Base-by-base conservation (phyloP, 2,113 vertebrate genomes). In the Danio rerio region DNA sequence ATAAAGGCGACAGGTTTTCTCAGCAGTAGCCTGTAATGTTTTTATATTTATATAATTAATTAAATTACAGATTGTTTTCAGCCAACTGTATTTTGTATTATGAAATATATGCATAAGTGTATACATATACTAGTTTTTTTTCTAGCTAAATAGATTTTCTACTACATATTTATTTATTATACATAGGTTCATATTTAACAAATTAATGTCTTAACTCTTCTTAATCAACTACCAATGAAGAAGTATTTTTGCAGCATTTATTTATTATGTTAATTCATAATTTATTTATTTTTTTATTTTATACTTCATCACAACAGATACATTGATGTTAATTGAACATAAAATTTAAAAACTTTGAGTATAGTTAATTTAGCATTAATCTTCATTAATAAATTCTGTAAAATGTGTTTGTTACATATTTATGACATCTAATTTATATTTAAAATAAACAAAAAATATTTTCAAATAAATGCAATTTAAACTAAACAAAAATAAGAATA, bases 1-100 rank as follows among this genome's bases (percentile, higher is more conserved):
- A 0, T 94, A 96, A 31, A 95, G 89, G 43, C 95, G 94, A 69
- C 96, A 97, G 81, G 93, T 92, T 89, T 99, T 99, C 91, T 99
- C 97, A 0, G 95, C 90, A 0, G 74, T 94, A 66, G 95, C 94
- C 97, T 98, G 89, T 9, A 61, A 0, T n/a, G 47, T 10, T 40
- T n/a, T 59, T 31, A 31, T 31, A 31, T 68, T n/a, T 4, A 68
- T 31, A 11, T n/a, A 18, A 45, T 68, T 45, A 0, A 45, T 68
- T 9, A 47, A 68, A 6, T 18, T 18, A 59, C 20, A 20, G 8
- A 59, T 59, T 56, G 7, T 56, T 59, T 59, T 20, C 56, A 58
- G 18, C 18, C n/a, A 10, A 58, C 5, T 9, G 56, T 58, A 16
- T 58, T 9, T n/a, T 3, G 7, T 16, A 56, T 56, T 9, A 53